phyloP scores from a whole-genome alignment of 2,797 vertebrate genomes.

The Botia almorhae region DNA sequence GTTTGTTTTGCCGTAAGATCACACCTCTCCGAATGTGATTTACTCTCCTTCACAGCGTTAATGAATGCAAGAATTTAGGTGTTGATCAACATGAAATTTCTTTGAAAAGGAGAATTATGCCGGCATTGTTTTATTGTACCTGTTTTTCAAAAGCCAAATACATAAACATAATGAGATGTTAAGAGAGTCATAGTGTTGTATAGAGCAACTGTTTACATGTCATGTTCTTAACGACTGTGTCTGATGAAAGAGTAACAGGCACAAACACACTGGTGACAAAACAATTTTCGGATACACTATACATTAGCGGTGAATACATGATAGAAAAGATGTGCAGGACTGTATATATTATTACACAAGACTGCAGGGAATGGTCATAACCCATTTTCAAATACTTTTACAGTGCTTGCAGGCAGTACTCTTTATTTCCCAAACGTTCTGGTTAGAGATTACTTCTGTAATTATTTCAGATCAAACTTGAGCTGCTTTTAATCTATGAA shows the following conservation, averaged over 20 bases:
- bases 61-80: neutral
- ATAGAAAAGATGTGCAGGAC: neutral
- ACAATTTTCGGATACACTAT: slow-evolving; percentile 2
- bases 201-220: neutral
- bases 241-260: slow-evolving; percentile 1
- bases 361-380: neutral
- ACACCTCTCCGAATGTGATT: slow-evolving; percentile 12
- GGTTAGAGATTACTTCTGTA: neutral
- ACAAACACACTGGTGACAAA: neutral
- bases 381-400: too few species aligned
- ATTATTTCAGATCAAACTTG: neutral
- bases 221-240: neutral
- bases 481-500: neutral
- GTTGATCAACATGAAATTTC: neutral
- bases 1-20: slow-evolving; percentile 16
- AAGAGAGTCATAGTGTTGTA: neutral
- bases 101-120: slow-evolving; percentile 35
- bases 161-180: slow-evolving; percentile 6
- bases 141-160: slow-evolving; percentile 23
- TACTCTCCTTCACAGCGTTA: slow-evolving; percentile 17
- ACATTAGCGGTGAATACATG: neutral
- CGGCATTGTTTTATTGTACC: slow-evolving; percentile 51
- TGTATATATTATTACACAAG: neutral
- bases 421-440: neutral
- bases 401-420: neutral